Evolutionary conservation across 2,888 invertebrate genomes (phyloP).

Genomic region (Cantharis rufa): DNA sequence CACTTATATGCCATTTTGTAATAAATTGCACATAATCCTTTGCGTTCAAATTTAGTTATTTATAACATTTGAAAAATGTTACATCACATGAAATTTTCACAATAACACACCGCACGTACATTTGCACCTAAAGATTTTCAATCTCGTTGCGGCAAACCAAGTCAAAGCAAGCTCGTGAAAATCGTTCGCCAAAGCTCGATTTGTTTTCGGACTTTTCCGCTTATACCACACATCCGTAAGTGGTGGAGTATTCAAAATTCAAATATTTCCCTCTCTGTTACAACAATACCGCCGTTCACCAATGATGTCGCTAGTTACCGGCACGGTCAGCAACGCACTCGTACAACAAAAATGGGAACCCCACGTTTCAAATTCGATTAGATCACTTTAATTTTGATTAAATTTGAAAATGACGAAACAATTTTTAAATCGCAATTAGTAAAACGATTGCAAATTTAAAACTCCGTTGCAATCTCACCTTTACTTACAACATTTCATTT

Average conservation of each 20-base stretch:
- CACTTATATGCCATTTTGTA: conserved; percentile 76
- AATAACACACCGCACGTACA: conserved; percentile 38
- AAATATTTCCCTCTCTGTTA: not conserved
- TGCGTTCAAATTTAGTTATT: not conserved
- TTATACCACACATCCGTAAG: conserved; percentile 4
- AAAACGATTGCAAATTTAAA: too few relatives aligned
- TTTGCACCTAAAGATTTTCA: conserved; percentile 51
- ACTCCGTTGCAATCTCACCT: too few relatives aligned
- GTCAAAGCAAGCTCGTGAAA: conserved; percentile 44
- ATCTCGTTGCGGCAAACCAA: conserved; percentile 47
- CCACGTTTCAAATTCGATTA: not conserved
- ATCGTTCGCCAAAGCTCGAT: conserved; percentile 45
- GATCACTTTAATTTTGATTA: not conserved
- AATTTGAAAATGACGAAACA: too few relatives aligned
- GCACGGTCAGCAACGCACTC: not conserved
- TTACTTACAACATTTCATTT: not conserved
- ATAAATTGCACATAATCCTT: conserved; percentile 16
- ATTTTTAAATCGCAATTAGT: too few relatives aligned
- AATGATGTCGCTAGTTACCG: not conserved
- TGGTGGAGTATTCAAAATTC: conserved; percentile 22
- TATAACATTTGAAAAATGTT: not conserved
- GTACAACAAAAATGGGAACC: not conserved
- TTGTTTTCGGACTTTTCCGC: conserved; percentile 42
- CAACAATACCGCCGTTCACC: not conserved
- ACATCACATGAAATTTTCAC: conserved; percentile 30